phyloP scores from a whole-genome alignment of 1,140 invertebrate species.

The Pogonomyrmex californicus region DNA sequence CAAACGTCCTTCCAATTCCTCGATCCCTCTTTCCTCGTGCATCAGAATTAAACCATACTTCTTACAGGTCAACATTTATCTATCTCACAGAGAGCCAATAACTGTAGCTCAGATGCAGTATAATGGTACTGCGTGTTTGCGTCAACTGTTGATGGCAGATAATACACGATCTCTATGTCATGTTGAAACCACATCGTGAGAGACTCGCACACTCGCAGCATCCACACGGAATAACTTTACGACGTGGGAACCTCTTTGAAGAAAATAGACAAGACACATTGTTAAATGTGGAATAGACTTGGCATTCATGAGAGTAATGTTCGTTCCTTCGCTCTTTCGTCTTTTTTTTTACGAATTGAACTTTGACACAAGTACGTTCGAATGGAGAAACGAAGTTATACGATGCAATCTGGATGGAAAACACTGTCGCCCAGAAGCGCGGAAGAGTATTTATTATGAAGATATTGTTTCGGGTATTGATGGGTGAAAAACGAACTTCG shows the following conservation, averaged over 20 bases:
- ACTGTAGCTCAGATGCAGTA: constrained; percentile 62
- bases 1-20: constrained; percentile 61
- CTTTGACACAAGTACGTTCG: neutral
- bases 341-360: constrained; percentile 34
- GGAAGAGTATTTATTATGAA: constrained; percentile 8
- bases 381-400: constrained; percentile 6
- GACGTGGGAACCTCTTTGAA: constrained; percentile 62
- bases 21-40: constrained; percentile 64
- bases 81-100: constrained; percentile 74
- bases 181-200: constrained; percentile 51
- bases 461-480: constrained; percentile 38
- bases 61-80: constrained; percentile 84
- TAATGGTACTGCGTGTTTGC: constrained; percentile 52
- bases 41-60: constrained; percentile 85
- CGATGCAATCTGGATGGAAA: neutral
- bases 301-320: constrained; percentile 46
- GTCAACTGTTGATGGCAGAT: constrained; percentile 44
- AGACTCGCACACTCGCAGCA: constrained; percentile 47
- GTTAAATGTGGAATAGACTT: constrained; percentile 54
- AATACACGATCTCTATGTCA: constrained; percentile 47
- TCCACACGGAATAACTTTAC: constrained; percentile 30
- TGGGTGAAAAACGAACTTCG: constrained; percentile 20
- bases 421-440: neutral
- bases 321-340: constrained; percentile 20
- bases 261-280: constrained; percentile 57